Evolutionary conservation across 2,113 vertebrate genomes (phyloP).

Genomic region (Myrmecophaga tridactyla): DNA sequence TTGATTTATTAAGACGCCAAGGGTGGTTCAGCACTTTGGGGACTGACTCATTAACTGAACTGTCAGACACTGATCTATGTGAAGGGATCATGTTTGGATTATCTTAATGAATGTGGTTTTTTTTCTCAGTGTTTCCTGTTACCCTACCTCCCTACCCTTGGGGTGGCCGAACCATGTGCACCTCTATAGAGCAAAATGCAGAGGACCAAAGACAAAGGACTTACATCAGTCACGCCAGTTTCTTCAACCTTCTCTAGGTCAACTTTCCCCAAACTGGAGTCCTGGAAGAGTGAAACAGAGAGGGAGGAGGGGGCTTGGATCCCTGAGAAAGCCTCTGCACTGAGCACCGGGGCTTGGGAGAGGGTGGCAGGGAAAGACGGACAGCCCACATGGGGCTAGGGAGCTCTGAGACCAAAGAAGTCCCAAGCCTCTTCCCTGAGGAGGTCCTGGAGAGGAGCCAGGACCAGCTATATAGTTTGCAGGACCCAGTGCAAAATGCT

Average conservation of each 20-base stretch:
- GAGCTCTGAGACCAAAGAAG: neutral
- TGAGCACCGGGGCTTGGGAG: neutral
- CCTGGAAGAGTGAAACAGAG: neutral
- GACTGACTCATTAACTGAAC: constrained; percentile 33
- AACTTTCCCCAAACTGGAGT: neutral
- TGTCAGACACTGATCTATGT: neutral
- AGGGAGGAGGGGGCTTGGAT: neutral
- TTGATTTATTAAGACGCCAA: neutral
- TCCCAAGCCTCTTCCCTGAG: neutral
- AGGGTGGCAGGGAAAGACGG: neutral
- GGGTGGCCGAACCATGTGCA: neutral
- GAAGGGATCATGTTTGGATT: neutral
- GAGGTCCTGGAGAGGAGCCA: neutral
- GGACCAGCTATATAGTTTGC: neutral
- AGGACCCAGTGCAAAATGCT: neutral
- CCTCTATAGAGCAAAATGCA: neutral
- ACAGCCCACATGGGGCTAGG: neutral
- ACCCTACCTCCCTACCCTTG: neutral
- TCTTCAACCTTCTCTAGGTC: neutral
- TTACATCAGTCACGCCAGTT: neutral
- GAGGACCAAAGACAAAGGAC: neutral
- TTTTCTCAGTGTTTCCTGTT: constrained; percentile 18
- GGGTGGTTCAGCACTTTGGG: constrained; percentile 6
- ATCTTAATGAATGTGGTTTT: neutral
- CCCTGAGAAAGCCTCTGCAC: neutral